Evolutionary conservation across 2,113 vertebrate species (phyloP), one percentile per base, ranked within the genome.

Genomic region (Aviceda subcristata): DNA sequence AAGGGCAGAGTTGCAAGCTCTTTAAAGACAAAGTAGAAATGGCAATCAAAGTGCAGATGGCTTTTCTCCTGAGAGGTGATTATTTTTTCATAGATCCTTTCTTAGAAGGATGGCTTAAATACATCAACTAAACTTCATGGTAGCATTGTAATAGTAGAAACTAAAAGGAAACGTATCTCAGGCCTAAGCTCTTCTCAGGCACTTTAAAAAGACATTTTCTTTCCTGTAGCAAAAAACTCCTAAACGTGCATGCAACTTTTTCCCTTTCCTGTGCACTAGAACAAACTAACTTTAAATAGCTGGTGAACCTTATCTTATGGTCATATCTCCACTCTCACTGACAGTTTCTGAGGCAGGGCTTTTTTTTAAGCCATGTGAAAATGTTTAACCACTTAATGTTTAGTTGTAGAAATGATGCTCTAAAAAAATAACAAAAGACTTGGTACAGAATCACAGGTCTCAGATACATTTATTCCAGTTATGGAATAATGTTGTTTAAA

Each of bases 1-100:
- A 96, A 96, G 92, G 93, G 90, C 88, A 97, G 82, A 97, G 92
- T 90, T 95, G 82, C 63, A 73, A 93, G 75, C 50, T 92, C 78
- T 94, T 97, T 97, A 83, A 93, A 95, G 83, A 83, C 86, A 88
- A 83, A 90, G 88, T 41, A 93, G 75, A 84, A 94, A 86, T 93
- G 94, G 51, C 94, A 97, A 88, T 96, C 94, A 95, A 96, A 97
- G 90, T 67, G 63, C 79, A 88, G 86, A 95, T 88, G 79, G 78
- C 51, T 96, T 93, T 97, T 77, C 92, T 97, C 95, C 39, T 86
- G 90, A 93, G 85, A 93, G 74, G 79, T 74, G 82, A 94, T 88
- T 94, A 93, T 94, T 94, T 96, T 94, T 84, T 88, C 78, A 86
- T 80, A 91, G 86, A 89, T 86, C 32, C 41, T 69, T 94, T 82